These are phyloP conservation scores for Perodicticus potto DNA, from an alignment of 2,797 vertebrate species.

Conservation along the genomic window DNA sequence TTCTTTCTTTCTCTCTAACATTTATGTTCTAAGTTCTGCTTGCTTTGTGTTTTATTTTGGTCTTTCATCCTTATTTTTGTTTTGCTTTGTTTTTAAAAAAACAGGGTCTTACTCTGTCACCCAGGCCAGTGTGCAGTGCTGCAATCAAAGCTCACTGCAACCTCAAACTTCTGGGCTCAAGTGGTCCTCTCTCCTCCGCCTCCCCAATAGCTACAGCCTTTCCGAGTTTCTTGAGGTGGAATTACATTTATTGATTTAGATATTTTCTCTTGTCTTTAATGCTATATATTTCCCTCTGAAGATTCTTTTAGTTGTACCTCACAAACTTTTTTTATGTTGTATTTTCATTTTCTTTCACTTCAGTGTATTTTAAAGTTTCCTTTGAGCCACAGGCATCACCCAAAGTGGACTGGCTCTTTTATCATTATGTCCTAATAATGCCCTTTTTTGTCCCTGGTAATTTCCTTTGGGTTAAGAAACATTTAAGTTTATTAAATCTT, in stretches of 20 bases:
- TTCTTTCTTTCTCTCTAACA: background rate
- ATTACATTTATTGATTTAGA: background rate
- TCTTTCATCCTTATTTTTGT: background rate
- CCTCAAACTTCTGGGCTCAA: too few relatives aligned
- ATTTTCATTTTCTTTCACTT: slow-evolving; percentile 26
- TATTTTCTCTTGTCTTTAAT: slow-evolving; percentile 13
- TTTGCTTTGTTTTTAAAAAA: too few relatives aligned
- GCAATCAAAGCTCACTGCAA: too few relatives aligned
- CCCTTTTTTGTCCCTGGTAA: background rate
- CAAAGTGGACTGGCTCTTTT: too few relatives aligned
- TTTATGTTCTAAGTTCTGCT: background rate
- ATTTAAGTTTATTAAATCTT: slow-evolving; percentile 9
- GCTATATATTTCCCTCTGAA: background rate
- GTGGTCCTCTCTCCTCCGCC: too few relatives aligned
- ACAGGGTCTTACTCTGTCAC: too few relatives aligned
- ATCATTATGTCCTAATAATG: background rate
- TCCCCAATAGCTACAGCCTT: background rate
- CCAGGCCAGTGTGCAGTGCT: too few relatives aligned
- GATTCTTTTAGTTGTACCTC: background rate
- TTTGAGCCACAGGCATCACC: too few relatives aligned
- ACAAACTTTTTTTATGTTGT: slow-evolving; percentile 14
- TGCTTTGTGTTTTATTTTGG: background rate
- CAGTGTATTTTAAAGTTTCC: background rate
- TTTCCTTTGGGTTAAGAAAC: slow-evolving; percentile 22
- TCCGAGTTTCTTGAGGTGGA: background rate